A percentile compares a stretch with the other conserved stretches of the same genome.
Evolutionary conservation across 2,113 vertebrate species (phyloP).

Genomic region (Theristicus caerulescens): DNA sequence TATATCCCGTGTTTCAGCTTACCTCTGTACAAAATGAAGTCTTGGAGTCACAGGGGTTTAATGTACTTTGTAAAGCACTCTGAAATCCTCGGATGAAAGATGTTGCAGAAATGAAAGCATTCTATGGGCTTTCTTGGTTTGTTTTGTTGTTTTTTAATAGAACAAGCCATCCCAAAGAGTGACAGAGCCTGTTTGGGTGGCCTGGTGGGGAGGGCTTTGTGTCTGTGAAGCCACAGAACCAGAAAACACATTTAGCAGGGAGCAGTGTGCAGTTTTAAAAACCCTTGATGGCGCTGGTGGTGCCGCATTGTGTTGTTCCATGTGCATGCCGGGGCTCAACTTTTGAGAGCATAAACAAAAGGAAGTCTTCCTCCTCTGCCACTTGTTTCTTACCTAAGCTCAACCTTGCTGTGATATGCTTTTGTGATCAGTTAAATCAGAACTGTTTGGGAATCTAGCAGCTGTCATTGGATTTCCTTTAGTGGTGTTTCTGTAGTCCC

Average conservation of each 20-base stretch:
- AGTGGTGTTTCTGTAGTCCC: not conserved
- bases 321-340: not conserved
- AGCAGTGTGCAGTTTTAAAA: not conserved
- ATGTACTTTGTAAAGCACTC: fast-evolving
- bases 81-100: not conserved
- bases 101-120: conserved; percentile 1
- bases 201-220: not conserved
- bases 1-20: not conserved
- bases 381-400: not conserved
- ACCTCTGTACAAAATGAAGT: not conserved
- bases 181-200: conserved; percentile 27
- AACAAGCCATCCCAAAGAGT: not conserved
- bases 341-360: not conserved
- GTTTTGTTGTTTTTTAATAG: not conserved
- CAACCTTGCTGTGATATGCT: not conserved
- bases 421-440: not conserved
- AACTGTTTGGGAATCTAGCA: not conserved
- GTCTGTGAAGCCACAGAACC: not conserved
- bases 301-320: not conserved
- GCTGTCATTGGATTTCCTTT: not conserved
- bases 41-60: not conserved
- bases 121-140: not conserved
- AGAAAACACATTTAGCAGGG: not conserved
- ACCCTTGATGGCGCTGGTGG: not conserved
- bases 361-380: not conserved